These are phyloP conservation scores for Bothrops jararaca DNA, from an alignment of 2,113 vertebrate genomes.

Conservation along the genomic window DNA sequence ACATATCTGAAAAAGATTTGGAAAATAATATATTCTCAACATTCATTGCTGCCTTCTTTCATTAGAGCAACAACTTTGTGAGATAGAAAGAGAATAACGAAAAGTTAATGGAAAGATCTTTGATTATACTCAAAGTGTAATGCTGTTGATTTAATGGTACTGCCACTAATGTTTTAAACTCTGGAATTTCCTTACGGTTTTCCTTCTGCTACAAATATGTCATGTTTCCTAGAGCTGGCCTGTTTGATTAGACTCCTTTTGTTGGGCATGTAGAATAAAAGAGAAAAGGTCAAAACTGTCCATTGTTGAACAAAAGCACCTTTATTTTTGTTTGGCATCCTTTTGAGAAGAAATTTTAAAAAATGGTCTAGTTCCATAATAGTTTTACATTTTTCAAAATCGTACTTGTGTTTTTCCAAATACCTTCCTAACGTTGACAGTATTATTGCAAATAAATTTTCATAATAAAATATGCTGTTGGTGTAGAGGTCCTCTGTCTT, in stretches of 20 bases:
- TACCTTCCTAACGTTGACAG: background rate
- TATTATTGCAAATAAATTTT: background rate
- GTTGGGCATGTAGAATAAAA: background rate
- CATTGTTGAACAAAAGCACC: background rate
- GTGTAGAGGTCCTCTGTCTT: background rate
- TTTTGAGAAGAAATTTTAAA: background rate
- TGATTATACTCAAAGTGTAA: background rate
- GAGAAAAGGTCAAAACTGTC: background rate
- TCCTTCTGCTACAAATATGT: background rate
- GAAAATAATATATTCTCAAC: background rate
- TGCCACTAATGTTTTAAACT: background rate
- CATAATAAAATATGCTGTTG: background rate
- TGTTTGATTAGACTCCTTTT: background rate
- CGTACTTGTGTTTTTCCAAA: background rate
- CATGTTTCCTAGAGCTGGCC: background rate
- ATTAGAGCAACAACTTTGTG: background rate
- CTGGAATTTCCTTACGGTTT: background rate
- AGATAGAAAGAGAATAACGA: background rate
- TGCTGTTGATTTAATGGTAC: background rate
- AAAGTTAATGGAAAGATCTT: background rate
- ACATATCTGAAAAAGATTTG: background rate
- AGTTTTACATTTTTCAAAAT: background rate
- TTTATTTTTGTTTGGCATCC: background rate
- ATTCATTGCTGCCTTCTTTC: background rate
- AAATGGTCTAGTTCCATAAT: background rate